phyloP scores from a whole-genome alignment of 2,888 invertebrate genomes.

The Acholoe squamosa region DNA sequence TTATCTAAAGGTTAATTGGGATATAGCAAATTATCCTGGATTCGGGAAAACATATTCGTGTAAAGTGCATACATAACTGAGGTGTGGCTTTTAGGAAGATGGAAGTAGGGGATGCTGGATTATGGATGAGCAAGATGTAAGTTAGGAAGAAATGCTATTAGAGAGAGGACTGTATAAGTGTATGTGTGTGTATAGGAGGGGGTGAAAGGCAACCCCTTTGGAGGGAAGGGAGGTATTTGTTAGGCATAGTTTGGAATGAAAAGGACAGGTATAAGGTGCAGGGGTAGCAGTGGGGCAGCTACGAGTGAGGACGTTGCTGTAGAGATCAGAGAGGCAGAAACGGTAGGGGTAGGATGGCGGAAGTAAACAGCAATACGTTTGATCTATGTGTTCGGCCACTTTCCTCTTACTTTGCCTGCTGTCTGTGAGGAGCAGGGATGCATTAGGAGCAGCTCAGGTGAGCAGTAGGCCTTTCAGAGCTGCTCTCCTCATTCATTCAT shows the following conservation, averaged over 20 bases:
- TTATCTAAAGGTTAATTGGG: too few relatives aligned
- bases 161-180: too few relatives aligned
- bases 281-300: background rate
- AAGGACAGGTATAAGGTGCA: background rate
- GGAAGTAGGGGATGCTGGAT: too few relatives aligned
- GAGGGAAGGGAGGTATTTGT: background rate
- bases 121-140: too few relatives aligned
- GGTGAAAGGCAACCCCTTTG: background rate
- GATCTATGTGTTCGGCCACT: constrained; percentile 28
- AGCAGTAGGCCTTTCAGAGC: constrained; percentile 38
- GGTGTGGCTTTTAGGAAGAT: too few relatives aligned
- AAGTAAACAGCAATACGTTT: background rate
- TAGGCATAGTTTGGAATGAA: background rate
- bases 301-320: background rate
- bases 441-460: constrained; percentile 38
- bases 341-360: background rate
- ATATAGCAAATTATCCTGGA: too few relatives aligned
- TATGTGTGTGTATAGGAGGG: too few relatives aligned
- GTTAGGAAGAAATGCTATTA: too few relatives aligned
- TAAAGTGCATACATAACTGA: too few relatives aligned
- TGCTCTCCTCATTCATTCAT: constrained; percentile 46
- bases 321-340: too few relatives aligned
- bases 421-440: background rate
- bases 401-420: background rate
- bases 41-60: too few relatives aligned